Evolutionary conservation across 2,113 vertebrate genomes (phyloP).

Genomic region (Monopterus albus): DNA sequence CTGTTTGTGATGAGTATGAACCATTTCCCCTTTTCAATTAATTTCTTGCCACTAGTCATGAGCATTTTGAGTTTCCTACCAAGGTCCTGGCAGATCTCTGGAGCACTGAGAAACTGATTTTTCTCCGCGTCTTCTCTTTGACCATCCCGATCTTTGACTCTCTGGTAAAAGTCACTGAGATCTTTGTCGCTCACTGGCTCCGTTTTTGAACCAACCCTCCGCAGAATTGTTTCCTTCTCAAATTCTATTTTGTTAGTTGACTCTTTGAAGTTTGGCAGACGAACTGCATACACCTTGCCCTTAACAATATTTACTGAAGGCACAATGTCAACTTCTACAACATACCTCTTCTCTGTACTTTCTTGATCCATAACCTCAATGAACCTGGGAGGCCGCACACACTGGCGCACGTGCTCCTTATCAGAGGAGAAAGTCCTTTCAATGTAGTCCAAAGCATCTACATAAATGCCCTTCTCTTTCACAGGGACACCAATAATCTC

Average conservation of each 20-base stretch:
- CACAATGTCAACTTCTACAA: conserved; percentile 87
- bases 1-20: conserved; percentile 87
- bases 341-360: conserved; percentile 76
- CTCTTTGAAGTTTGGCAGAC: conserved; percentile 82
- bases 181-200: conserved; percentile 72
- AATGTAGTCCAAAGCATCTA: conserved; percentile 81
- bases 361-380: conserved; percentile 80
- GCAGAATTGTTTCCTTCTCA: conserved; percentile 71
- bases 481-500: conserved; percentile 83
- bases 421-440: conserved; percentile 70
- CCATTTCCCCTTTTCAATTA: conserved; percentile 81
- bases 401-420: conserved; percentile 74
- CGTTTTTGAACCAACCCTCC: conserved; percentile 83
- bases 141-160: conserved; percentile 71
- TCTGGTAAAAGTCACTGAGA: conserved; percentile 67
- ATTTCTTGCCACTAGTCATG: conserved; percentile 82
- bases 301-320: conserved; percentile 75
- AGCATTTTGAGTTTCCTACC: conserved; percentile 82
- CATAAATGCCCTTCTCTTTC: conserved; percentile 74
- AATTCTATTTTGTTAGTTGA: conserved; percentile 70
- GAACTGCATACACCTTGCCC: conserved; percentile 73
- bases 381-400: conserved; percentile 84
- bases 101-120: conserved; percentile 9
- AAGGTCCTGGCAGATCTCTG: conserved; percentile 68
- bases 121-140: conserved; percentile 82